These are phyloP conservation scores for Cyprinodon tularosa DNA, from an alignment of 2,113 vertebrate genomes.

Conservation along the genomic window DNA sequence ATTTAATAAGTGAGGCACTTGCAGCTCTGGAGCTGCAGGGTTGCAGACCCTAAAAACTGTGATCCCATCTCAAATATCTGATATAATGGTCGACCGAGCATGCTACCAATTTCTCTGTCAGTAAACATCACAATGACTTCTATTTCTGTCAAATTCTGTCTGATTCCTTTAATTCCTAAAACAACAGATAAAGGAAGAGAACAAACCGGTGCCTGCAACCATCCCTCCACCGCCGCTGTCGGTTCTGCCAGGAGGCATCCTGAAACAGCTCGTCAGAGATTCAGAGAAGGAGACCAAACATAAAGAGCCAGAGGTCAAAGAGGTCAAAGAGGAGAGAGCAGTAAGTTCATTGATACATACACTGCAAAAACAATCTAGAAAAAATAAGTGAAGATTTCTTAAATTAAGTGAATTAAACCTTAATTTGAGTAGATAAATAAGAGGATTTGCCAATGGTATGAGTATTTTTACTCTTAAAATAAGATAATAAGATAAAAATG, in stretches of 20 bases:
- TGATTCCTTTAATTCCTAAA: neutral
- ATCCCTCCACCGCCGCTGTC: slow-evolving; percentile 84
- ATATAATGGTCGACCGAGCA: neutral
- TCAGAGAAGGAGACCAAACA: slow-evolving; percentile 88
- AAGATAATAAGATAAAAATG: too few relatives aligned
- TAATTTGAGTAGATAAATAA: too few relatives aligned
- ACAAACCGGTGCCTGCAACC: slow-evolving; percentile 75
- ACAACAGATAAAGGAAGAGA: slow-evolving; percentile 93
- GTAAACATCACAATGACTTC: neutral
- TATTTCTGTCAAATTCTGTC: neutral
- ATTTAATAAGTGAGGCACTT: too few relatives aligned
- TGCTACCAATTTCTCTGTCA: neutral
- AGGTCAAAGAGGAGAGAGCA: slow-evolving; percentile 73
- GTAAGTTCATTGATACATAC: slow-evolving; percentile 43
- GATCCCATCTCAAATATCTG: neutral
- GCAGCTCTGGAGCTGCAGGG: too few relatives aligned
- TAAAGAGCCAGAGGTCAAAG: slow-evolving; percentile 80
- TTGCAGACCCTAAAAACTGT: too few relatives aligned
- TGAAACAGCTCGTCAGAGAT: slow-evolving; percentile 93
- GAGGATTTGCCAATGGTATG: too few relatives aligned
- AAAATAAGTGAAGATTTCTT: too few relatives aligned
- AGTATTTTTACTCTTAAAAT: too few relatives aligned
- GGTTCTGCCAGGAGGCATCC: slow-evolving; percentile 89
- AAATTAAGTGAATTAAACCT: too few relatives aligned
- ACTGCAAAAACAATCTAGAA: neutral